Evolutionary conservation across 2,888 invertebrate genomes (phyloP).

Genomic region (Cylindroiulus punctatus): DNA sequence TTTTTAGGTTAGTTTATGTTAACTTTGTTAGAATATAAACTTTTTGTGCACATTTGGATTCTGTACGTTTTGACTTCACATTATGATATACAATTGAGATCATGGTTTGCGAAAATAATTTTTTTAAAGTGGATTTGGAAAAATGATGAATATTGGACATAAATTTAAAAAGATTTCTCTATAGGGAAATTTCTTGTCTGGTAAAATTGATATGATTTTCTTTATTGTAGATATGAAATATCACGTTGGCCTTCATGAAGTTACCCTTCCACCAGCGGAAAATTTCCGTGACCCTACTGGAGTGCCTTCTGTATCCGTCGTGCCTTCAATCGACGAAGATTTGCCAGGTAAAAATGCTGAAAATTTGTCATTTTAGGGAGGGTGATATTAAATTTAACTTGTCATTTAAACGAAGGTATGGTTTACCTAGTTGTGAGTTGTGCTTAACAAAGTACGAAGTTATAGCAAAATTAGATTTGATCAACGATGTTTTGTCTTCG

Average conservation of each 20-base stretch:
- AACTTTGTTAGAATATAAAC: no score
- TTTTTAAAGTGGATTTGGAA: no score
- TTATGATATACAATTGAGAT: no score
- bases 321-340: constrained; percentile 59
- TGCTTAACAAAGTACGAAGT: neutral
- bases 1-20: no score
- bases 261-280: constrained; percentile 52
- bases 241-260: constrained; percentile 55
- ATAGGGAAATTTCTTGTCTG: no score
- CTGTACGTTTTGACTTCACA: no score
- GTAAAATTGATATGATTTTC: constrained; percentile 14
- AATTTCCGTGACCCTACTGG: constrained; percentile 58
- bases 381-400: neutral
- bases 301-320: constrained; percentile 60
- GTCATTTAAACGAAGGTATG: neutral
- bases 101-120: no score
- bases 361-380: neutral
- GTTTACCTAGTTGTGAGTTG: neutral
- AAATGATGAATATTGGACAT: no score
- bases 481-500: no score
- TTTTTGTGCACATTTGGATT: no score
- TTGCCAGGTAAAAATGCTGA: constrained; percentile 59
- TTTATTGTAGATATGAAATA: constrained; percentile 56
- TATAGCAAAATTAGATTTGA: no score
- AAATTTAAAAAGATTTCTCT: no score